These are phyloP conservation scores for Phodopus roborovskii DNA, from an alignment of 2,113 vertebrate genomes.

Conservation along the genomic window DNA sequence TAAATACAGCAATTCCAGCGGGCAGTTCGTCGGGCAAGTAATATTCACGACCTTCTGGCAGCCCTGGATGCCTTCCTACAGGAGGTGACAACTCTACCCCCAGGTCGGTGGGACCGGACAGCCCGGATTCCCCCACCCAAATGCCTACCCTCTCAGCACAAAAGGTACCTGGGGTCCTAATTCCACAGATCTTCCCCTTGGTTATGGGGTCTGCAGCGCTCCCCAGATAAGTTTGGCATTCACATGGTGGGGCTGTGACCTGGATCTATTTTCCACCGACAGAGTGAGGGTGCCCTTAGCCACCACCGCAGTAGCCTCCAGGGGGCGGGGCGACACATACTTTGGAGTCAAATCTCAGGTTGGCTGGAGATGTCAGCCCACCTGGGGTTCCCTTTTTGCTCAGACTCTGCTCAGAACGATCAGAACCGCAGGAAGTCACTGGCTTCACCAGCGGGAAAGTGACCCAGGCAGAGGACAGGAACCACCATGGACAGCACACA, in stretches of 20 bases:
- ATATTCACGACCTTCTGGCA: constrained; percentile 81
- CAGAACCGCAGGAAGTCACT: constrained; percentile 50
- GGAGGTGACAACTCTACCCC: constrained; percentile 87
- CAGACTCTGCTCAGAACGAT: constrained; percentile 66
- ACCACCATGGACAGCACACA: accelerated
- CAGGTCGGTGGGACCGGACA: constrained; percentile 87
- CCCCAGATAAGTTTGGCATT: background rate
- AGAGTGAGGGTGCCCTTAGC: background rate
- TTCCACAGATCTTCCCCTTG: background rate
- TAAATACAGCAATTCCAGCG: constrained; percentile 86
- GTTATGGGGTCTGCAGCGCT: background rate
- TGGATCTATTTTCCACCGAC: background rate
- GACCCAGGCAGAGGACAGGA: constrained; percentile 58
- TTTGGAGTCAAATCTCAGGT: accelerated
- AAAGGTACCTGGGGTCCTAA: constrained; percentile 81
- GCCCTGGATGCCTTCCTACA: constrained; percentile 87
- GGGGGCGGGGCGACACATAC: constrained; percentile 5
- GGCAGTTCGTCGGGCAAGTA: constrained; percentile 80
- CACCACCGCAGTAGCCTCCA: background rate
- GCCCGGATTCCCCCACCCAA: constrained; percentile 84
- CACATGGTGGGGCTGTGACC: no score
- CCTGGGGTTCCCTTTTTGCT: background rate
- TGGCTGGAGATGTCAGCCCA: background rate
- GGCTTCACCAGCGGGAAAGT: background rate
- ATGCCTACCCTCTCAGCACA: constrained; percentile 77